phyloP scores from a whole-genome alignment of 2,113 vertebrate species.

The Uria aalge region DNA sequence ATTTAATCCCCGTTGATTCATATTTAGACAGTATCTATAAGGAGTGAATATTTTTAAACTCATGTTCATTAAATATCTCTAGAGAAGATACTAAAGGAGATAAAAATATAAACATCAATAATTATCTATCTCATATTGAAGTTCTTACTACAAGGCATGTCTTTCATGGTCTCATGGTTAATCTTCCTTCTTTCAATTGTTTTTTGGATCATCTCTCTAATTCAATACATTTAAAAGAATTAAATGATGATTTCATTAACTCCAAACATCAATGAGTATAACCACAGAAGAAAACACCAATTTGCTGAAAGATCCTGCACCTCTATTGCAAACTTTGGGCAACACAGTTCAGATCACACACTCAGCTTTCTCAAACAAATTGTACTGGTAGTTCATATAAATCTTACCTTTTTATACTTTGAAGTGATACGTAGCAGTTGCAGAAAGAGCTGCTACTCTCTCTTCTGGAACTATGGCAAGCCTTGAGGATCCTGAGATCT shows the following conservation, averaged over 20 bases:
- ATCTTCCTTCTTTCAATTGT: slow-evolving; percentile 3
- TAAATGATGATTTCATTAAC: not conserved
- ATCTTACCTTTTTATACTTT: slow-evolving; percentile 71
- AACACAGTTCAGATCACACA: not conserved
- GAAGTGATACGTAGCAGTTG: slow-evolving; percentile 5
- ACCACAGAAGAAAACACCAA: not conserved
- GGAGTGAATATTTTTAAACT: not conserved
- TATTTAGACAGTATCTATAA: not conserved
- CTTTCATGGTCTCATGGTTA: not conserved
- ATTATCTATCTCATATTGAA: not conserved
- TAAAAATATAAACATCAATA: not conserved
- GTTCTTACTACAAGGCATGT: not conserved
- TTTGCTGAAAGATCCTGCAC: not conserved
- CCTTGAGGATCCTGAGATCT: slow-evolving; percentile 68
- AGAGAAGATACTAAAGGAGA: not conserved
- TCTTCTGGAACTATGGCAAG: slow-evolving; percentile 43
- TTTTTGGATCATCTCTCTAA: not conserved
- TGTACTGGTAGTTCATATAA: not conserved
- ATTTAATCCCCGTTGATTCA: not conserved
- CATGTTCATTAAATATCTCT: not conserved
- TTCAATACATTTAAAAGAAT: slow-evolving; percentile 1
- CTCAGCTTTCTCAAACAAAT: not conserved
- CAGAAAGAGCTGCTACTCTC: not conserved
- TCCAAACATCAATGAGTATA: not conserved
- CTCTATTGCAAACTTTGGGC: not conserved